A percentile compares a stretch with the other conserved stretches of the same genome.
phyloP scores from a whole-genome alignment of 2,113 vertebrate species.

The Ceuthmochares aereus region DNA sequence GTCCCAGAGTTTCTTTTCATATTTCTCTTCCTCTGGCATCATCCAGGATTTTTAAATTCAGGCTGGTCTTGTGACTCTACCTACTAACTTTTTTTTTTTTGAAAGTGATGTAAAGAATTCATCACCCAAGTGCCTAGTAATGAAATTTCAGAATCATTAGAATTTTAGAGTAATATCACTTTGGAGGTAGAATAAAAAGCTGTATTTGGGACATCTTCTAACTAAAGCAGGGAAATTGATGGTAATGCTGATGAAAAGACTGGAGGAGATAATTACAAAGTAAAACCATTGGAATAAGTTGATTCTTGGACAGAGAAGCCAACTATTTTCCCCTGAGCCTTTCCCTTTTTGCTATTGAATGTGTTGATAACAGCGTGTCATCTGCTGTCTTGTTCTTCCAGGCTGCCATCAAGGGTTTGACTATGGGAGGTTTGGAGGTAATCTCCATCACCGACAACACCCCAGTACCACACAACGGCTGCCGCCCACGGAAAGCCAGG shows the following conservation, averaged over 20 bases:
- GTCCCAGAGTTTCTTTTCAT: constrained; percentile 12
- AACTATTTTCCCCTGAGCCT: neutral
- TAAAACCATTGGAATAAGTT: neutral
- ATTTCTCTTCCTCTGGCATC: neutral
- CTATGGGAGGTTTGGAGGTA: constrained; percentile 91
- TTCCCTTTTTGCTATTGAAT: neutral
- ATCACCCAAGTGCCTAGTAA: neutral
- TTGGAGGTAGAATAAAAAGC: neutral
- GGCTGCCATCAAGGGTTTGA: constrained; percentile 93
- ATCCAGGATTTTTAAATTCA: neutral
- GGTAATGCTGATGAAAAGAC: neutral
- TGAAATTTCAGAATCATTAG: neutral
- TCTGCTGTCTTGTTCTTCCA: constrained; percentile 57
- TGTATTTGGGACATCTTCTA: neutral
- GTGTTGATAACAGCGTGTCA: neutral
- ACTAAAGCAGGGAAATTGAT: neutral
- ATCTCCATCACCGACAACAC: constrained; percentile 97
- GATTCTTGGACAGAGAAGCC: neutral
- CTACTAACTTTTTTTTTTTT: neutral
- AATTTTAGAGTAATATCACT: neutral
- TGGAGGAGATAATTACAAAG: neutral
- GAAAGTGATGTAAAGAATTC: neutral
- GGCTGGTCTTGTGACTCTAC: neutral
- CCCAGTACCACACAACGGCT: constrained; percentile 95
- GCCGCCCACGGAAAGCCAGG: constrained; percentile 91